Conservation (phyloP, 2,113 vertebrate species). For the Nipponia nippon region DNA sequence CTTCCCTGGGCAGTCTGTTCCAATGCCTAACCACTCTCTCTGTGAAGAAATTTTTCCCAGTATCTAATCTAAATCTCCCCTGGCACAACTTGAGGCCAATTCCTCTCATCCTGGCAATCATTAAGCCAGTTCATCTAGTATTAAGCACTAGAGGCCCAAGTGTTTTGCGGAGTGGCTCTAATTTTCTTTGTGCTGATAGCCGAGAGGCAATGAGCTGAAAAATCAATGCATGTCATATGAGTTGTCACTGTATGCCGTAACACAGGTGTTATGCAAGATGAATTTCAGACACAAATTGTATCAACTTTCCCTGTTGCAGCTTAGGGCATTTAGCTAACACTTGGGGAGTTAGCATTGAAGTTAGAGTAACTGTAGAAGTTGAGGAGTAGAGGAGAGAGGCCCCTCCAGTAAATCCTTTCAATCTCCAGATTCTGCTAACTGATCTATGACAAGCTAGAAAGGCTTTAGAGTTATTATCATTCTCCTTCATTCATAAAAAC, state of each 20-base stretch:
- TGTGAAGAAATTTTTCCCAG: too few relatives aligned
- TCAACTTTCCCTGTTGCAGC: not conserved
- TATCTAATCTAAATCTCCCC: too few relatives aligned
- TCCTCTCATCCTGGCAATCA: not conserved
- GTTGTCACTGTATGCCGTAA: not conserved
- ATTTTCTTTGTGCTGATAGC: not conserved
- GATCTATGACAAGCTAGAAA: not conserved
- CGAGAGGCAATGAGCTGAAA: not conserved
- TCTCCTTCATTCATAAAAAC: constrained; percentile 5
- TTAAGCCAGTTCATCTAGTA: not conserved
- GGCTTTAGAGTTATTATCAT: not conserved
- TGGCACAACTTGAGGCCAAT: too few relatives aligned
- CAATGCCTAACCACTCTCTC: too few relatives aligned
- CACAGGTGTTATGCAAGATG: not conserved
- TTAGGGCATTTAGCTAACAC: not conserved
- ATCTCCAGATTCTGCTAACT: not conserved
- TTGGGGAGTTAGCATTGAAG: not conserved
- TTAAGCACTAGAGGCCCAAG: not conserved
- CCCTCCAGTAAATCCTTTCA: not conserved
- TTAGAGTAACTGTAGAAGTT: not conserved
- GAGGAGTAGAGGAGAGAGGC: not conserved
- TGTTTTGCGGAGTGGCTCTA: not conserved
- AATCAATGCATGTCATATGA: not conserved
- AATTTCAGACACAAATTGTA: not conserved
- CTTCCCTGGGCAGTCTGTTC: too few relatives aligned